phyloP scores from a whole-genome alignment of 2,888 invertebrate species.

The Cryptocephalus primarius region DNA sequence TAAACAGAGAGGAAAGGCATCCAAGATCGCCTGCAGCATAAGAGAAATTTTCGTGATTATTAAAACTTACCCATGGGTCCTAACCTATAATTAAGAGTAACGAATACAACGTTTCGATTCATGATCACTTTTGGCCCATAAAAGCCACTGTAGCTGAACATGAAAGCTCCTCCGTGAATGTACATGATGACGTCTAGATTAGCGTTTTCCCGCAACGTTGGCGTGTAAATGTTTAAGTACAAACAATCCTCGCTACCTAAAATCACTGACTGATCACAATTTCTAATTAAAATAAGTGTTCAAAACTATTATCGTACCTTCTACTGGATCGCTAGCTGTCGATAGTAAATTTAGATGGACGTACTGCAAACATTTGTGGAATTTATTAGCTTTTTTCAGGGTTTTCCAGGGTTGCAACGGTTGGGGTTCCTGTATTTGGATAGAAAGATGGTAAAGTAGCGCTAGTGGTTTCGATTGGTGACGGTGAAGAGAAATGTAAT shows the following conservation, averaged over 20 bases:
- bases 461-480: too few species aligned
- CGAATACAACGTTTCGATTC: conserved; percentile 52
- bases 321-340: not conserved
- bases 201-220: conserved; percentile 35
- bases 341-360: conserved; percentile 14
- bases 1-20: too few species aligned
- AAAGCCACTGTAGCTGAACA: conserved; percentile 47
- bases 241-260: conserved; percentile 59
- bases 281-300: not conserved
- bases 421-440: conserved; percentile 31
- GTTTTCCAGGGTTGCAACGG: conserved; percentile 51
- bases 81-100: conserved; percentile 60
- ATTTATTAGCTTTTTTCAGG: conserved; percentile 52
- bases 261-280: conserved; percentile 2
- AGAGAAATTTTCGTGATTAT: too few species aligned
- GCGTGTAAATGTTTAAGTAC: conserved; percentile 52
- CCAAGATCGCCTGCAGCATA: too few species aligned
- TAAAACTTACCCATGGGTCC: conserved; percentile 48
- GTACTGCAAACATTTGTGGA: conserved; percentile 34
- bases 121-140: conserved; percentile 50
- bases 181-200: conserved; percentile 51
- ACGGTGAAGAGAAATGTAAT: too few species aligned
- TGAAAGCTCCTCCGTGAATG: conserved; percentile 62
- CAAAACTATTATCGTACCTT: not conserved
- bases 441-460: too few species aligned